Conservation (phyloP, 2,888 invertebrate species). For the Neoscelio sp. region DNA sequence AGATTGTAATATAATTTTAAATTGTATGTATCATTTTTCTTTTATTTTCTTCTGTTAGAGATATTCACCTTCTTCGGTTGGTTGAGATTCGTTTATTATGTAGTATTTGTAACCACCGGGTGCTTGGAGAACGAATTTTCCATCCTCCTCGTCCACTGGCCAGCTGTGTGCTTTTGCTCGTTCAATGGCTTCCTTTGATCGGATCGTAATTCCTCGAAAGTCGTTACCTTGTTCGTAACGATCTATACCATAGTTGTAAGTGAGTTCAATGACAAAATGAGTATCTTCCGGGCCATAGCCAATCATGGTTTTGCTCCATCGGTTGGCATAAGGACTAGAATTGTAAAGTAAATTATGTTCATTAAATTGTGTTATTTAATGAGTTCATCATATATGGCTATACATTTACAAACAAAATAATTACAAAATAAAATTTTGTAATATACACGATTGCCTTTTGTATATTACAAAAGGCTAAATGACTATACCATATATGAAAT, state of each 20-base stretch:
- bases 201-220: slow-evolving; percentile 93
- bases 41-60: slow-evolving; percentile 4
- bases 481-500: too few relatives aligned
- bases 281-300: slow-evolving; percentile 98
- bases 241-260: slow-evolving; percentile 98
- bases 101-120: slow-evolving; percentile 97
- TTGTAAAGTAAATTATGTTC: slow-evolving; percentile 1
- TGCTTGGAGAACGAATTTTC: slow-evolving; percentile 88
- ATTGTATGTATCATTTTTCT: slow-evolving; percentile 85
- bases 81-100: slow-evolving; percentile 89
- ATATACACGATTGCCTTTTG: too few relatives aligned
- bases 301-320: slow-evolving; percentile 99
- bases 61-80: slow-evolving; percentile 74
- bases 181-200: slow-evolving; percentile 90
- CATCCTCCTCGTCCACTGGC: slow-evolving; percentile 88
- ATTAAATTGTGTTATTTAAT: not conserved
- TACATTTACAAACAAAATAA: too few relatives aligned
- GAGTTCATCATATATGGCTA: not conserved
- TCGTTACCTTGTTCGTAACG: slow-evolving; percentile 96
- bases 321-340: slow-evolving; percentile 96
- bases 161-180: slow-evolving; percentile 89
- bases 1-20: slow-evolving; percentile 6
- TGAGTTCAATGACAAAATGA: slow-evolving; percentile 98
- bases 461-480: too few relatives aligned
- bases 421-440: too few relatives aligned